Evolutionary conservation across 1,140 invertebrate genomes (phyloP).

Genomic region (Apis dorsata): DNA sequence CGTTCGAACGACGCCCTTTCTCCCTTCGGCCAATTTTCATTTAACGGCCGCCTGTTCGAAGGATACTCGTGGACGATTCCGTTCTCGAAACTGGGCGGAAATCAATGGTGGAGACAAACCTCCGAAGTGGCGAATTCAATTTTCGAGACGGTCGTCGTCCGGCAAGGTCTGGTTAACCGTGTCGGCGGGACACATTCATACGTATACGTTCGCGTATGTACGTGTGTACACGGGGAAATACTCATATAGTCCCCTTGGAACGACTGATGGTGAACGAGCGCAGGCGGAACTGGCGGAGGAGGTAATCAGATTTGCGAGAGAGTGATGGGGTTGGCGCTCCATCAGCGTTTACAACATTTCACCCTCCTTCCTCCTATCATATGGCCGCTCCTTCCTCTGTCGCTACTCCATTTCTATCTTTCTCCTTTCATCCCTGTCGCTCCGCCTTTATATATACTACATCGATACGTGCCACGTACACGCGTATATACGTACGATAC

Average conservation of each 20-base stretch:
- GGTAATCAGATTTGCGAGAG: constrained; percentile 64
- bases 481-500: not conserved
- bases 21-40: constrained; percentile 31
- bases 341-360: constrained; percentile 57
- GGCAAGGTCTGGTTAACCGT: constrained; percentile 36
- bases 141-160: constrained; percentile 48
- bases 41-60: constrained; percentile 22
- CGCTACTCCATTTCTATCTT: not conserved
- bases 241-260: not conserved
- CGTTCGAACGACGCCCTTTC: not conserved
- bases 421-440: not conserved
- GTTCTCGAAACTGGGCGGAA: constrained; percentile 13
- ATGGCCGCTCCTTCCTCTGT: not conserved
- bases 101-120: constrained; percentile 57
- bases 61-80: not conserved
- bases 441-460: not conserved
- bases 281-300: constrained; percentile 7
- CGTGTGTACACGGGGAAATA: not conserved
- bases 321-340: constrained; percentile 53
- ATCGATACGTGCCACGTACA: not conserved
- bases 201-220: not conserved
- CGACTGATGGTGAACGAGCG: constrained; percentile 35
- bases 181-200: not conserved
- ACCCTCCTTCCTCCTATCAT: constrained; percentile 24
- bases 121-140: constrained; percentile 49